A percentile compares a stretch with the other conserved stretches of the same genome.
These are phyloP conservation scores for Aphaenogaster floridana DNA, from an alignment of 1,140 invertebrate species.

Conservation along the genomic window DNA sequence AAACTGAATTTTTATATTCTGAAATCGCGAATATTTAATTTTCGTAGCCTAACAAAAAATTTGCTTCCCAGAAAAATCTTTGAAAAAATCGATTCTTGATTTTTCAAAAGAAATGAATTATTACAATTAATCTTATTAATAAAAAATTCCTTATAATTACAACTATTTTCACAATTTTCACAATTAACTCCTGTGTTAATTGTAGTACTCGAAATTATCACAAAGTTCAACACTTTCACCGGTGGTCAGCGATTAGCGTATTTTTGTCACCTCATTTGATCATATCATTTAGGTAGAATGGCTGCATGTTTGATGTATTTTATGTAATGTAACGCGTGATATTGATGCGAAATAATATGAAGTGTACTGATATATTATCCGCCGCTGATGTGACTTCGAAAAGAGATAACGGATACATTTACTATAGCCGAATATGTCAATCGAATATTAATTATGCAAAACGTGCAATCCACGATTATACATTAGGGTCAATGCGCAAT, in stretches of 20 bases:
- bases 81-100: not conserved
- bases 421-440: conserved; percentile 6
- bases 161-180: not conserved
- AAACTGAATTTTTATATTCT: not conserved
- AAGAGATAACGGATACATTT: conserved; percentile 44
- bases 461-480: conserved; percentile 24
- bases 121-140: conserved; percentile 5
- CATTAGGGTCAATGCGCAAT: conserved; percentile 14
- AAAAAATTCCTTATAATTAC: not conserved
- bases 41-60: not conserved
- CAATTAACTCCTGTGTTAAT: not conserved
- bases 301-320: conserved; percentile 11
- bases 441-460: conserved; percentile 59
- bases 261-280: conserved; percentile 7
- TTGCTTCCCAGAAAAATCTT: not conserved
- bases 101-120: not conserved
- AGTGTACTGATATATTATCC: conserved; percentile 15
- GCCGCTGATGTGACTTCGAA: conserved; percentile 38
- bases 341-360: conserved; percentile 25
- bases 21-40: conserved; percentile 1
- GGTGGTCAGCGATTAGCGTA: not conserved
- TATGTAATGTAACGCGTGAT: not conserved
- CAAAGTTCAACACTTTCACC: not conserved
- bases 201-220: not conserved
- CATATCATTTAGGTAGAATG: not conserved